Percentiles rank a stretch among this genome's conserved stretches.
These are phyloP conservation scores for Nomada ruficornis DNA, from an alignment of 2,888 invertebrate genomes.

Conservation along the genomic window DNA sequence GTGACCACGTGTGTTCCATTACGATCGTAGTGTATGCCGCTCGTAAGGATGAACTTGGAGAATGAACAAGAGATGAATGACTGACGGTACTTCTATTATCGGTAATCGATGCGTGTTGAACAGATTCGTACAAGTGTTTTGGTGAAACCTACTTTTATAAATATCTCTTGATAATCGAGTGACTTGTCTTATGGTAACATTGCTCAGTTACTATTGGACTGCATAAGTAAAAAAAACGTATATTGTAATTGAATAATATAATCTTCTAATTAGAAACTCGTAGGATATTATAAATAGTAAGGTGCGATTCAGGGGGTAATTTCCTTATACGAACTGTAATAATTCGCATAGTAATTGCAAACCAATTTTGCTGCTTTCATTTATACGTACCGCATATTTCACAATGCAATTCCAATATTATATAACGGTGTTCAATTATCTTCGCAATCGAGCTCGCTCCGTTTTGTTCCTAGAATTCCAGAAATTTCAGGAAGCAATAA, in stretches of 20 bases:
- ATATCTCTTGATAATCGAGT: not conserved
- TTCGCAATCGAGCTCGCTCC: not conserved
- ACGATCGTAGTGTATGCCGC: slow-evolving; percentile 7
- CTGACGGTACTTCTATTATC: slow-evolving; percentile 18
- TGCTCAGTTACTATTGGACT: not conserved
- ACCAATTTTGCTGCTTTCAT: slow-evolving; percentile 32
- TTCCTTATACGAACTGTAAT: slow-evolving; percentile 13
- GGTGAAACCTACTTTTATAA: not conserved
- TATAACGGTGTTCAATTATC: slow-evolving; percentile 11
- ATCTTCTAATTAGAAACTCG: not conserved
- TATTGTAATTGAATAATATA: not conserved
- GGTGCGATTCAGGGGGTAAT: slow-evolving; percentile 10
- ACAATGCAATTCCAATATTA: slow-evolving; percentile 14
- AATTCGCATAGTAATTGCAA: slow-evolving; percentile 20
- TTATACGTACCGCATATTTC: slow-evolving; percentile 7
- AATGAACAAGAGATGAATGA: slow-evolving; percentile 52
- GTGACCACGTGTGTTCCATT: slow-evolving; percentile 18
- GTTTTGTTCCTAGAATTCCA: slow-evolving; percentile 18
- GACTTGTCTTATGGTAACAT: not conserved
- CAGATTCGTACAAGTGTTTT: not conserved
- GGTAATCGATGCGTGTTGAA: not conserved
- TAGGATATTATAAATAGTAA: not conserved
- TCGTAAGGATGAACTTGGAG: slow-evolving; percentile 28
- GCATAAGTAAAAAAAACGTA: too few relatives aligned
- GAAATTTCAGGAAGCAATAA: slow-evolving; percentile 29